Evolutionary conservation across 2,888 invertebrate genomes (phyloP).

Genomic region (Drosophila falleni): DNA sequence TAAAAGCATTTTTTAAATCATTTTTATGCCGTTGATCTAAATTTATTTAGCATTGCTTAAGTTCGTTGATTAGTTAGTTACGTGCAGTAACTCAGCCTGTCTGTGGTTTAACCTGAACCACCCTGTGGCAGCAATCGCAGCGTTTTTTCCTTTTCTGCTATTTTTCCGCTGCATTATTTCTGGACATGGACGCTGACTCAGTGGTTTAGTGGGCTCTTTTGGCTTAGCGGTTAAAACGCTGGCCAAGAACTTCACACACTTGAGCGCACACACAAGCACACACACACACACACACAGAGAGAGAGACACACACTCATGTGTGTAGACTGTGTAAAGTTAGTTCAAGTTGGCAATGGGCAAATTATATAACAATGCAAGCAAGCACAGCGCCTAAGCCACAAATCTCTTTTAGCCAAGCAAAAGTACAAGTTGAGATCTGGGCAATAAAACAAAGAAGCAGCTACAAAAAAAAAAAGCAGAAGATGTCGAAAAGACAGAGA

Average conservation of each 20-base stretch:
- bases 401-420: slow-evolving; percentile 57
- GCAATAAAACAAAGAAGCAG: slow-evolving; percentile 39
- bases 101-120: slow-evolving; percentile 30
- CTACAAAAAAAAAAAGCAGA: neutral
- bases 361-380: slow-evolving; percentile 74
- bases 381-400: slow-evolving; percentile 45
- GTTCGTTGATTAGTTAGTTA: slow-evolving; percentile 1
- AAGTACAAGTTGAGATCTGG: slow-evolving; percentile 65
- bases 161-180: slow-evolving; percentile 34
- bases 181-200: slow-evolving; percentile 35
- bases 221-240: slow-evolving; percentile 54
- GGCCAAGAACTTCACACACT: slow-evolving; percentile 77
- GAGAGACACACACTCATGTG: slow-evolving; percentile 1
- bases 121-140: slow-evolving; percentile 34
- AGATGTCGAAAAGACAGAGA: slow-evolving; percentile 14
- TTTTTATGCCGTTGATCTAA: neutral
- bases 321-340: slow-evolving; percentile 40
- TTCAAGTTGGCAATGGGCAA: slow-evolving; percentile 60
- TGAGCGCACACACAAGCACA: slow-evolving; percentile 51
- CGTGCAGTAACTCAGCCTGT: too few relatives aligned
- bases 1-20: neutral
- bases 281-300: slow-evolving; percentile 19
- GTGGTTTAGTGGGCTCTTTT: slow-evolving; percentile 42
- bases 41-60: neutral
- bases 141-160: slow-evolving; percentile 5